Evolutionary conservation across 2,113 vertebrate genomes (phyloP).

Genomic region (Dromiciops gliroides): DNA sequence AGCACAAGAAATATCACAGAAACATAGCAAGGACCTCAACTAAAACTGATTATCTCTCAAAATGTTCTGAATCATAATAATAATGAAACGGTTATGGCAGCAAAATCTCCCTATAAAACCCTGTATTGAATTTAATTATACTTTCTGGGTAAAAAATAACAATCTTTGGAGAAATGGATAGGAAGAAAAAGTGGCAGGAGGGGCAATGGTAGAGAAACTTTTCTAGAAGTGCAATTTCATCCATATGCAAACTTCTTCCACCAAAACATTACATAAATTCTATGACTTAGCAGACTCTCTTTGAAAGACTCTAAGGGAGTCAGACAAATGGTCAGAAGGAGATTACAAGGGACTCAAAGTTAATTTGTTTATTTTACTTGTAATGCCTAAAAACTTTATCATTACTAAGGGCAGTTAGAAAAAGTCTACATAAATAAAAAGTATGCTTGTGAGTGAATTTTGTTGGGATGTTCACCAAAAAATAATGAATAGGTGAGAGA

Average conservation of each 20-base stretch:
- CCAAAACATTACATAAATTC: not conserved
- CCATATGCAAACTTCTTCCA: not conserved
- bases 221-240: not conserved
- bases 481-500: too few relatives aligned
- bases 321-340: too few relatives aligned
- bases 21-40: not conserved
- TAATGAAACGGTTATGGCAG: not conserved
- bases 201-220: not conserved
- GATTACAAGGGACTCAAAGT: not conserved
- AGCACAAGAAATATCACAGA: not conserved
- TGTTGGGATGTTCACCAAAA: too few relatives aligned
- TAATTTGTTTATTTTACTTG: not conserved
- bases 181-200: not conserved
- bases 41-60: not conserved
- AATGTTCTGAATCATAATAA: not conserved
- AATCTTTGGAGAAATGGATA: not conserved
- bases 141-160: not conserved
- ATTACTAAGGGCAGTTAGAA: not conserved
- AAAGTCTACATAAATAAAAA: too few relatives aligned
- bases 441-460: not conserved
- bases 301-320: not conserved
- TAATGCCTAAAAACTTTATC: not conserved
- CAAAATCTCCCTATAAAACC: not conserved
- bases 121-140: not conserved
- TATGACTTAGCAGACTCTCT: not conserved